Evolutionary conservation across 2,888 invertebrate species (phyloP).

Genomic region (Cryptocephalus moraei): DNA sequence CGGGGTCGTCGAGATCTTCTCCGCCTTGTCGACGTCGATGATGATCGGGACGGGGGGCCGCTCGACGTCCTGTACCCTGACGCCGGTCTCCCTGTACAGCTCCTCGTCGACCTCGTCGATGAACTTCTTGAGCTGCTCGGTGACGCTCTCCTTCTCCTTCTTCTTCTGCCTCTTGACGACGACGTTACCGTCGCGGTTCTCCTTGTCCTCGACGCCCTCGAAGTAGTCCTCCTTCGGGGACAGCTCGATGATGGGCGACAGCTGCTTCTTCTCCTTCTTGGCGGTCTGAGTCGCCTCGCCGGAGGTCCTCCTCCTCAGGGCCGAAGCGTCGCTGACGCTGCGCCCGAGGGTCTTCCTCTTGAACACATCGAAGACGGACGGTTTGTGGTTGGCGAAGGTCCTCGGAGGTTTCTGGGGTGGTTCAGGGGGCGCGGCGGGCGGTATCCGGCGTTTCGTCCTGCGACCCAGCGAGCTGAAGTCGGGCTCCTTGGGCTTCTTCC

Average conservation of each 20-base stretch:
- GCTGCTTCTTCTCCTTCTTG: slow-evolving; percentile 50
- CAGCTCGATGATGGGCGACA: slow-evolving; percentile 73
- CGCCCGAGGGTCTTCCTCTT: slow-evolving; percentile 38
- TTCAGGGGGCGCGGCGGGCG: not conserved
- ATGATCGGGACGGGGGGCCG: slow-evolving; percentile 28
- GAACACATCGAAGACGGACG: slow-evolving; percentile 58
- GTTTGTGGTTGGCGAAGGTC: slow-evolving; percentile 38
- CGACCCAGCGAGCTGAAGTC: slow-evolving; percentile 25
- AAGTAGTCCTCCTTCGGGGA: slow-evolving; percentile 60
- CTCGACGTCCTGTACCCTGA: slow-evolving; percentile 11
- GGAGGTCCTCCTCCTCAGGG: slow-evolving; percentile 50
- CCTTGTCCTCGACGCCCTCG: slow-evolving; percentile 15
- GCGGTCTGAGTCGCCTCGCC: slow-evolving; percentile 31
- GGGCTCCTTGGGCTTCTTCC: slow-evolving; percentile 42
- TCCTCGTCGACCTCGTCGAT: slow-evolving; percentile 33
- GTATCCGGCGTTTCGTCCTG: slow-evolving; percentile 17
- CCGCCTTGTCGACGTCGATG: slow-evolving; percentile 36
- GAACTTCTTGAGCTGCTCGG: slow-evolving; percentile 31
- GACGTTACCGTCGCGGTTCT: slow-evolving; percentile 17
- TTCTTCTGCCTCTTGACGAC: slow-evolving; percentile 18
- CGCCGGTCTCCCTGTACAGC: slow-evolving; percentile 30
- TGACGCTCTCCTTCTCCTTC: slow-evolving; percentile 25
- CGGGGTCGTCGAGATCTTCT: slow-evolving; percentile 29
- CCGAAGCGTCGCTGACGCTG: slow-evolving; percentile 45
- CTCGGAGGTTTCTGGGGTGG: slow-evolving; percentile 31